Evolutionary conservation across 2,888 invertebrate genomes (phyloP), one percentile per base, ranked within the genome.

Genomic region (Apamea monoglypha): DNA sequence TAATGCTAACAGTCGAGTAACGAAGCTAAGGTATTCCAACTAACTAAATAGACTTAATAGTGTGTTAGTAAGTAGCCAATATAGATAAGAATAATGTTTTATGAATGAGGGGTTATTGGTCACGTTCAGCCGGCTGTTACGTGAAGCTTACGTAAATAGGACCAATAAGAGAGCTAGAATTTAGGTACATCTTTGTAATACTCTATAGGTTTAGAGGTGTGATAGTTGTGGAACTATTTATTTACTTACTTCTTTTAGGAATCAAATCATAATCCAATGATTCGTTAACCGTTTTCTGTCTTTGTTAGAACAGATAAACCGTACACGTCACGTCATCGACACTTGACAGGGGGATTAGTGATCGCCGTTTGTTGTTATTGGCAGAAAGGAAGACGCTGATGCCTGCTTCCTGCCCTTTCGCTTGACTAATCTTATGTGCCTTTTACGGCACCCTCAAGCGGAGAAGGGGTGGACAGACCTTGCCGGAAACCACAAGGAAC

Each of bases 1-100:
- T 81, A 82, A 83, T 84, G 61, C 59, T 67, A 81, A 77, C 77
- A 74, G 77, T 56, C 69, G 50, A 77, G 59, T 53, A 78, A 68
- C 69, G 74, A 74, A 32, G 74, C 79, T 66, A 59, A 80, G 64
- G 61, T 78, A 82, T 82, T 82, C 63, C 63, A 74, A 76, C 72
- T 80, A 77, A 64, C 64, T 77, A 80, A 59, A 81, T 78, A 76
- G 70, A 81, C 59, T 53, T 76, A 70, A 63, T 75, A 73, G 77
- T 77, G 77, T 71, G 40, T 59, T 73, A 70, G 64, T 72, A 67
- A 70, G 59, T 72, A 67, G 40, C 66, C 75, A 63, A 78, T 47
- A 71, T 73, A 82, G 80, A 80, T 78, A 67, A 74, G 64, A 82
- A 77, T 85, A 80, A 89, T 90, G 88, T 89, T 86, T 89, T 89